Evolutionary conservation across 2,113 vertebrate genomes (phyloP).

Genomic region (Embiotoca jacksoni): DNA sequence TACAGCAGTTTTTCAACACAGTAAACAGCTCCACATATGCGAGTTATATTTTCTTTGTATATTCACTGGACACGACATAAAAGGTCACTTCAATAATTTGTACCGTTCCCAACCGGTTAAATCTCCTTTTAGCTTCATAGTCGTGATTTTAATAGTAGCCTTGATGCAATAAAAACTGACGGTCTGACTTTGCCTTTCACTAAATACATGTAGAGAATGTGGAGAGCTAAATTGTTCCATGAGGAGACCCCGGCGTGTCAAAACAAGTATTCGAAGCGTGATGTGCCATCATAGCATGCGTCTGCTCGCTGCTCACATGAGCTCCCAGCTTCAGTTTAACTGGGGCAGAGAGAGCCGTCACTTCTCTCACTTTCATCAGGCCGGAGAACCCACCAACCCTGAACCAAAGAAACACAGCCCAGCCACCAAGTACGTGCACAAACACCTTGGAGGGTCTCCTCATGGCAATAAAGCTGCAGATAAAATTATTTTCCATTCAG

Average conservation of each 20-base stretch:
- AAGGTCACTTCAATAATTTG: background rate
- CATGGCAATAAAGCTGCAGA: slow-evolving; percentile 29
- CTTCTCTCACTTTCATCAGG: slow-evolving; percentile 39
- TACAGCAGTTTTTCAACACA: background rate
- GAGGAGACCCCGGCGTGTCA: slow-evolving; percentile 38
- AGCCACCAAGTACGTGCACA: slow-evolving; percentile 12
- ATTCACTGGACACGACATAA: background rate
- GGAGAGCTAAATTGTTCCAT: slow-evolving; percentile 54
- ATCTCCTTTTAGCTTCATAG: slow-evolving; percentile 1
- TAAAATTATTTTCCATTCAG: slow-evolving; percentile 32
- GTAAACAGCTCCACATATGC: background rate
- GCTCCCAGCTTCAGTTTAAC: slow-evolving; percentile 41
- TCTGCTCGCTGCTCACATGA: slow-evolving; percentile 12
- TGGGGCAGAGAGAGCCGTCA: slow-evolving; percentile 46
- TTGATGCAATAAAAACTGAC: slow-evolving; percentile 6
- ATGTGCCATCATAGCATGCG: slow-evolving; percentile 22
- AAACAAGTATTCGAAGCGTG: slow-evolving; percentile 41
- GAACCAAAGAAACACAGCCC: slow-evolving; percentile 19
- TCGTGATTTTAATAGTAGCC: slow-evolving; percentile 28
- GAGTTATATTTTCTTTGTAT: background rate
- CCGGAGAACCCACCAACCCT: slow-evolving; percentile 28
- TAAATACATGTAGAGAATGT: slow-evolving; percentile 21
- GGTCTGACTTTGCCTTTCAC: slow-evolving; percentile 16
- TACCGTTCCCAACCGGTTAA: slow-evolving; percentile 10
- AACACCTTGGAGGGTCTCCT: slow-evolving; percentile 20